Evolutionary conservation across 2,888 invertebrate genomes (phyloP), one percentile per base, ranked within the genome.

Genomic region (Drosophila leonis): DNA sequence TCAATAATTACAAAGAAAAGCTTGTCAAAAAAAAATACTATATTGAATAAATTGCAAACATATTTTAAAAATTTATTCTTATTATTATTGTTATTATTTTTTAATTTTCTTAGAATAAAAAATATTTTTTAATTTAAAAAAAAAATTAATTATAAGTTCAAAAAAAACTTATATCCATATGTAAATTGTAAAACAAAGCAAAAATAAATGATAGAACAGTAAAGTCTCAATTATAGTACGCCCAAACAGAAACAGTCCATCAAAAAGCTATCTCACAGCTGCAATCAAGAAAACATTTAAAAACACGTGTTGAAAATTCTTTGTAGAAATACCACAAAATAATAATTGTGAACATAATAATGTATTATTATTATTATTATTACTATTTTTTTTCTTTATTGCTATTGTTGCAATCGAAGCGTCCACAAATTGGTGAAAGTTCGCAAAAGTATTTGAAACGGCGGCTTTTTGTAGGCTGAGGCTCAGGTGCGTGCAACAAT

Each of bases 391-490:
- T 9, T 10, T n/a, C 3, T 51, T 27, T 70, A 63, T 71, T 54
- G 61, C 62, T 46, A 72, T 82, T 79, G 76, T 79, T 52, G 75
- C 71, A 72, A 83, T 83, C 72, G 82, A 74, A 78, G 72, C 71
- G 35, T 63, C 65, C 75, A 65, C 72, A 83, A 78, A 85, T 83
- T 83, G 84, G 84, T 78, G 84, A 85, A 85, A 85, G 84, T 88
- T 71, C 55, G 41, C 69, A 54, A 64, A 79, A 75, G 69, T 72
- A 81, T 75, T 78, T 68, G 73, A 57, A 33, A 64, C 48, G 39
- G 33, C 42, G 60, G 60, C 15, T 27, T 29, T 46, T 44, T 56
- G 52, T 57, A 12, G 42, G n/a, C 33, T 63, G 67, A 48, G 46
- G 33, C 56, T 63, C 71, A 64, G 71, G 72, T 84, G 84, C 84